Evolutionary conservation across 2,113 vertebrate genomes (phyloP).

Genomic region (Malurus cyaneus): DNA sequence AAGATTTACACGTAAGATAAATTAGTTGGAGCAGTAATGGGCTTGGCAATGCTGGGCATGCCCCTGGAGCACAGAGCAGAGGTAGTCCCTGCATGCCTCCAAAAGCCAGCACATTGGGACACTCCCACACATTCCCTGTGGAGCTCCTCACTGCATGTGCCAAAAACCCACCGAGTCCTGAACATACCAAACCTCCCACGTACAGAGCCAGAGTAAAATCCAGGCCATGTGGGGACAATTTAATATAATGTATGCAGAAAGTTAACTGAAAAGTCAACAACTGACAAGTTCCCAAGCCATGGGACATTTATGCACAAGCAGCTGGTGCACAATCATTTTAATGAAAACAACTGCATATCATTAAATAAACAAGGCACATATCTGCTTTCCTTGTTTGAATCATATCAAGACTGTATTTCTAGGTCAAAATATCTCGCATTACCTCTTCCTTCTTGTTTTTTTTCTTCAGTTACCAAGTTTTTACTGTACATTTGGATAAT

Average conservation of each 20-base stretch:
- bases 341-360: not conserved
- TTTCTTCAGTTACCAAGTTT: not conserved
- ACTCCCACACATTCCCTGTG: not conserved
- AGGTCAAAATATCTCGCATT: not conserved
- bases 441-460: not conserved
- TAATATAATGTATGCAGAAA: not conserved
- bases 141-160: not conserved
- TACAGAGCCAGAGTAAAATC: not conserved
- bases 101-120: rapidly evolving
- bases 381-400: not conserved
- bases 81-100: not conserved
- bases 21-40: not conserved
- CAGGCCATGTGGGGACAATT: not conserved
- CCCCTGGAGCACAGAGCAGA: not conserved
- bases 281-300: not conserved
- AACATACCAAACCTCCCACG: not conserved
- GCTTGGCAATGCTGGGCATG: not conserved
- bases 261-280: not conserved
- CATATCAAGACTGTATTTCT: not conserved
- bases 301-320: not conserved
- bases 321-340: not conserved
- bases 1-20: not conserved
- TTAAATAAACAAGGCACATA: not conserved
- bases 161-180: not conserved
- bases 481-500: not conserved